Evolutionary conservation across 2,113 vertebrate genomes (phyloP).

Genomic region (Laticauda colubrina): DNA sequence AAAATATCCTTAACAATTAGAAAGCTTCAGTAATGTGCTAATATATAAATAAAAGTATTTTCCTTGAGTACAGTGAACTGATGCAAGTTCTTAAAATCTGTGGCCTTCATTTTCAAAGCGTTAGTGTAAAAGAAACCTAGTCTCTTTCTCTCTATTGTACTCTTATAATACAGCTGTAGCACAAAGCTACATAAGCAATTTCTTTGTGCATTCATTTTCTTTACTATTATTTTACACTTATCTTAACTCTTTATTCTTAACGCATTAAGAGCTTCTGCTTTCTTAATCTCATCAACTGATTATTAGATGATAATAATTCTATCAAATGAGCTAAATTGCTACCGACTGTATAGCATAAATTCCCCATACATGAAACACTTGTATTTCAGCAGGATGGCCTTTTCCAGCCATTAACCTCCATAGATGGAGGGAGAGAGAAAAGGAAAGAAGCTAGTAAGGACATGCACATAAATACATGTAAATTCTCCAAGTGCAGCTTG

Average conservation of each 20-base stretch:
- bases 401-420: not conserved
- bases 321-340: not conserved
- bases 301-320: not conserved
- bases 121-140: not conserved
- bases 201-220: not conserved
- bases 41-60: not conserved
- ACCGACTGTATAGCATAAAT: not conserved
- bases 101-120: not conserved
- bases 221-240: not conserved
- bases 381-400: not conserved
- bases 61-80: not conserved
- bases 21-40: not conserved
- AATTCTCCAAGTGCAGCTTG: not conserved
- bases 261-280: not conserved
- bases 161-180: not conserved
- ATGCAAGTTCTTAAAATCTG: not conserved
- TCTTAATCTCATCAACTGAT: not conserved
- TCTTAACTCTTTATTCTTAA: not conserved
- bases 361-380: not conserved
- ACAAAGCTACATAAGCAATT: not conserved
- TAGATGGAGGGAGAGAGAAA: not conserved
- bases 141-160: not conserved
- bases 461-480: not conserved
- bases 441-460: not conserved
- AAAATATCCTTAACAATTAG: not conserved